Base-by-base conservation (phyloP, 2,797 vertebrate species). In the Lycodopsis pacificus region DNA sequence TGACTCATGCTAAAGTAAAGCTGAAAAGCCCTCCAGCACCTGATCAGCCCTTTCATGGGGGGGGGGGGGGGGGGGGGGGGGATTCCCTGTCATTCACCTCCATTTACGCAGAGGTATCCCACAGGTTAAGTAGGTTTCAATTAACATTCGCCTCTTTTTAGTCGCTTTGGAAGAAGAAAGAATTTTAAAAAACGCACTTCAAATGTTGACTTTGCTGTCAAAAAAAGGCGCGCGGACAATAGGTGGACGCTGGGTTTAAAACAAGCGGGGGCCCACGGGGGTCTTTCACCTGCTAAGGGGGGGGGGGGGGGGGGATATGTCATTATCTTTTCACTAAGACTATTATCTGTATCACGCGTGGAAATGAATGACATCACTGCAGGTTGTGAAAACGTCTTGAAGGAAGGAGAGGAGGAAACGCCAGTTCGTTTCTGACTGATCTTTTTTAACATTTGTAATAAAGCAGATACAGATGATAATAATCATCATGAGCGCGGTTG, bases 251-350 rank as follows among this genome's bases (percentile, higher is more conserved):
- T 80, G 89, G 64, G 82, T 86, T 89, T 82, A 86, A 91, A 93
- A 85, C 86, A 89, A 87, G 85, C 85, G 75, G 46, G n/a, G 49
- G 9, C 10, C 46, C 49, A 51, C 72, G 65, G 77, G 89, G 89
- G 85, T 76, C 89, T 89, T 93, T 92, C 88, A 94, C 89, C 89
- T 93, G 93, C 87, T 83, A 82, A 89, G 73, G 67, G 86, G 83
- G 25, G 82, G 22, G 53, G 22, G 73, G 67, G 86, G 83, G 25
- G 82, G 22, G 53, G 22, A 25, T 20, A 61, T 34, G 82, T 91
- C 91, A 83, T 89, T 84, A 82, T 85, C 82, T 82, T 34, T 34
- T 49, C 62, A 65, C 59, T 63, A 62, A 53, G 80, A 72, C 79
- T 51, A 75, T 85, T 65, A 81, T 78, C 73, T 22, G 22, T 9